Evolutionary conservation across 2,797 vertebrate genomes (phyloP).

Genomic region (Microchirus variegatus): DNA sequence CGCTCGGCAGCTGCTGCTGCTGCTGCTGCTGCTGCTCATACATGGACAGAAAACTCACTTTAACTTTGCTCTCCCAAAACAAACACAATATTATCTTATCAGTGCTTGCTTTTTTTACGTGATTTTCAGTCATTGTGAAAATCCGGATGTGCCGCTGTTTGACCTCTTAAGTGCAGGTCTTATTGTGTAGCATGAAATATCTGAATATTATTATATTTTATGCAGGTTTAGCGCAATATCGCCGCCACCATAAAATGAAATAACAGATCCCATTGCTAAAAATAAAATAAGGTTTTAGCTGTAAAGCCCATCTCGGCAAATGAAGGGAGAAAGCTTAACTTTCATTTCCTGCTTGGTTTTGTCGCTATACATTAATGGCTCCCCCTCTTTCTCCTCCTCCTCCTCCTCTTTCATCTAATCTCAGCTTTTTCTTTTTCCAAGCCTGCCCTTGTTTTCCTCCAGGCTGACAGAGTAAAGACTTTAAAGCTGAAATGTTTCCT

Average conservation of each 20-base stretch:
- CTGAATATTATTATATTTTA: background rate
- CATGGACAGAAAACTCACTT: conserved; percentile 34
- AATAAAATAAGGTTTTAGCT: conserved; percentile 23
- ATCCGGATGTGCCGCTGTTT: conserved; percentile 12
- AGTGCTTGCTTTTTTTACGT: background rate
- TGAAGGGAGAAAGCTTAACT: conserved; percentile 48
- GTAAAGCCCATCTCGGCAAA: conserved; percentile 37
- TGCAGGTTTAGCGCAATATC: conserved; percentile 13
- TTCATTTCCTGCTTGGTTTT: conserved; percentile 67
- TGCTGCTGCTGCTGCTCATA: conserved; percentile 35
- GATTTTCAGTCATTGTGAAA: conserved; percentile 14
- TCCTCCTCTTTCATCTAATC: conserved; percentile 34
- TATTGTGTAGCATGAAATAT: conserved; percentile 3
- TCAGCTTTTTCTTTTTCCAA: conserved; percentile 20
- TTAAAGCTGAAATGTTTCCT: conserved; percentile 52
- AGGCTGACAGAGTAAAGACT: conserved; percentile 51
- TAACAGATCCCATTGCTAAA: conserved; percentile 36
- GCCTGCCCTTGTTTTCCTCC: conserved; percentile 39
- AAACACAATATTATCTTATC: background rate
- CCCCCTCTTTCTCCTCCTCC: conserved; percentile 26
- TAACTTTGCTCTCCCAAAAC: conserved; percentile 17
- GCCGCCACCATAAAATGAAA: conserved; percentile 22
- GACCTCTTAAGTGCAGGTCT: conserved; percentile 13
- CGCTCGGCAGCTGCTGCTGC: conserved; percentile 42
- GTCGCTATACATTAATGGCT: conserved; percentile 55